Percentiles rank a stretch among this genome's conserved stretches.
Evolutionary conservation across 2,797 vertebrate genomes (phyloP).

Genomic region (Phaenicophaeus curvirostris): DNA sequence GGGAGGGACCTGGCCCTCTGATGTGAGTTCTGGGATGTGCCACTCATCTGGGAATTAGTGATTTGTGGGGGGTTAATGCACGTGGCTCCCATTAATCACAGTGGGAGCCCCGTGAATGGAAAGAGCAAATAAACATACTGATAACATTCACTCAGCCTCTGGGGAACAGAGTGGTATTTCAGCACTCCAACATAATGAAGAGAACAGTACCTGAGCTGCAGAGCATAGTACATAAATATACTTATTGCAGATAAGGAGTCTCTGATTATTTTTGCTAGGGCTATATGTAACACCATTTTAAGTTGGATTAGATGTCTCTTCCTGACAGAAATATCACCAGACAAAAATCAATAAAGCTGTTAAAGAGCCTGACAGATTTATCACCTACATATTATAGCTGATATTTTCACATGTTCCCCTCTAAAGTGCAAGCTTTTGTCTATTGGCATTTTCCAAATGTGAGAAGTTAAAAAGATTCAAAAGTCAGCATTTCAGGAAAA

Average conservation of each 20-base stretch:
- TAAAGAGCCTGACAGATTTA: slow-evolving; percentile 61
- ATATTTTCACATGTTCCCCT: slow-evolving; percentile 52
- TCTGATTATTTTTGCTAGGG: slow-evolving; percentile 46
- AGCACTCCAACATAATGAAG: background rate
- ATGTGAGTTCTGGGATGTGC: background rate
- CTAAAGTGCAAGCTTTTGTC: slow-evolving; percentile 65
- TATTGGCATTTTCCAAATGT: slow-evolving; percentile 70
- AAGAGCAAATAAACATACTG: background rate
- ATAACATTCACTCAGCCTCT: background rate
- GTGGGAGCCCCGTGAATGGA: background rate
- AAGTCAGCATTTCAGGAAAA: slow-evolving; percentile 35
- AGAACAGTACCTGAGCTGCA: background rate
- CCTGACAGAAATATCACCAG: slow-evolving; percentile 69
- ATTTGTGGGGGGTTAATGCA: background rate
- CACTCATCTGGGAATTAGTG: background rate
- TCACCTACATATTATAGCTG: slow-evolving; percentile 58
- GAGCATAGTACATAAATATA: background rate
- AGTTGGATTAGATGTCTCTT: slow-evolving; percentile 55
- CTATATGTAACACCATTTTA: slow-evolving; percentile 31
- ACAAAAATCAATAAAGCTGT: slow-evolving; percentile 65
- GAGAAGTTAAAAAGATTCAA: slow-evolving; percentile 41
- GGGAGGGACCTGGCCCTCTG: background rate
- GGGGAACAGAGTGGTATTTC: background rate
- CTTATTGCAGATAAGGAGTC: slow-evolving; percentile 30
- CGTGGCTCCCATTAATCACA: background rate